phyloP scores from a whole-genome alignment of 2,113 vertebrate genomes.

The Pygoscelis antarcticus region DNA sequence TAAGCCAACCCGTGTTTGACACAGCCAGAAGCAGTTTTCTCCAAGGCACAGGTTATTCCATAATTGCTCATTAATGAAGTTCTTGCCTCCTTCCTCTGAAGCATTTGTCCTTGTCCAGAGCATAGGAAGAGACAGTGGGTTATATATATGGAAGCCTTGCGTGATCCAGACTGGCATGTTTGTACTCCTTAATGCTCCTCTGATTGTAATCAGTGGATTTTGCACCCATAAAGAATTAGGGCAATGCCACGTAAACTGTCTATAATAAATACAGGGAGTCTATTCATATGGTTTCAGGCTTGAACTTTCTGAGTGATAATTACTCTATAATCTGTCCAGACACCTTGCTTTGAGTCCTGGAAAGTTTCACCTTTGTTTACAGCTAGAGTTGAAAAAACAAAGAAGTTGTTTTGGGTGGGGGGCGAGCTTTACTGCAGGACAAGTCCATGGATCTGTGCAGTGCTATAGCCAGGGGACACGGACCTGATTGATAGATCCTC shows the following conservation, averaged over 20 bases:
- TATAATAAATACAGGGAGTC: not conserved
- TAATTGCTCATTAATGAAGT: not conserved
- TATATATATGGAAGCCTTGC: fast-evolving
- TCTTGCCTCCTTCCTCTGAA: not conserved
- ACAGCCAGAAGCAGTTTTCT: not conserved
- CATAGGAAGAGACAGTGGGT: not conserved
- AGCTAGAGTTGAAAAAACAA: not conserved
- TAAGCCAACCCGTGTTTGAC: not conserved
- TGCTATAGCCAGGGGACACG: fast-evolving
- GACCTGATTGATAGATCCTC: fast-evolving
- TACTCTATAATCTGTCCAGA: not conserved
- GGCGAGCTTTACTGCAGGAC: not conserved
- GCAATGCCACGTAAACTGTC: not conserved
- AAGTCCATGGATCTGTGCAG: fast-evolving
- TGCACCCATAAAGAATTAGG: not conserved
- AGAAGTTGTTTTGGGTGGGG: fast-evolving
- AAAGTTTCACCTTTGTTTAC: not conserved
- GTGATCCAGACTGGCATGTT: not conserved
- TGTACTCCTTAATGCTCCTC: not conserved
- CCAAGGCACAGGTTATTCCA: not conserved
- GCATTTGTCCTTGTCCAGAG: not conserved
- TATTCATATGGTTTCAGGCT: not conserved
- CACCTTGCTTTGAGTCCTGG: not conserved
- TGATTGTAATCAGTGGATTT: not conserved
- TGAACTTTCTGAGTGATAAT: not conserved